Percentiles rank a stretch among this genome's conserved stretches.
Evolutionary conservation across 2,797 vertebrate species (phyloP).

Genomic region (Myotis findleyi): DNA sequence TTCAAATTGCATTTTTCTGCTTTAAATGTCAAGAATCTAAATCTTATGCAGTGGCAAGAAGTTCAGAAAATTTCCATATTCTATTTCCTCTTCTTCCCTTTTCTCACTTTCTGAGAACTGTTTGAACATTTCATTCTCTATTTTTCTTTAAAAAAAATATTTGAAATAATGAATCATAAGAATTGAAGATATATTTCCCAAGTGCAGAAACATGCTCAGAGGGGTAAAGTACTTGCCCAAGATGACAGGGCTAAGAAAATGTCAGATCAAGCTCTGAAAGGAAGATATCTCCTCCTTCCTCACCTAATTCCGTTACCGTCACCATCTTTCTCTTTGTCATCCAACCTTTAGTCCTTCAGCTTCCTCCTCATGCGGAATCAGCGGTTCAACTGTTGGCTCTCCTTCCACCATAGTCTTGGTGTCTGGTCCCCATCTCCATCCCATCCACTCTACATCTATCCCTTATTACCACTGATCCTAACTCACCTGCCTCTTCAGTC

Average conservation of each 20-base stretch:
- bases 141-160: constrained; percentile 33
- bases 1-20: constrained; percentile 37
- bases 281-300: background rate
- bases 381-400: background rate
- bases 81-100: constrained; percentile 16
- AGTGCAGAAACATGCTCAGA: background rate
- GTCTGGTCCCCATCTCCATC: background rate
- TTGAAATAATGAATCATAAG: background rate
- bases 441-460: background rate
- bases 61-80: constrained; percentile 39
- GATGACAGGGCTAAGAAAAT: background rate
- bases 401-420: background rate
- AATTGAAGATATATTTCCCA: constrained; percentile 18
- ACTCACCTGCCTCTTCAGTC: background rate
- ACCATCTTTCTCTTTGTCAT: background rate
- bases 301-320: background rate
- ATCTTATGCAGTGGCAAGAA: constrained; percentile 21
- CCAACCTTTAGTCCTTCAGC: background rate
- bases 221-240: background rate
- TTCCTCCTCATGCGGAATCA: background rate
- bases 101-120: constrained; percentile 44
- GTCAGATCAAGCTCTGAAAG: background rate
- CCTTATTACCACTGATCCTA: background rate
- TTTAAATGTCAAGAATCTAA: constrained; percentile 71
- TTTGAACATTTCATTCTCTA: background rate